Conservation (phyloP, 2,888 invertebrate species). For the Epsilonema sp. region DNA sequence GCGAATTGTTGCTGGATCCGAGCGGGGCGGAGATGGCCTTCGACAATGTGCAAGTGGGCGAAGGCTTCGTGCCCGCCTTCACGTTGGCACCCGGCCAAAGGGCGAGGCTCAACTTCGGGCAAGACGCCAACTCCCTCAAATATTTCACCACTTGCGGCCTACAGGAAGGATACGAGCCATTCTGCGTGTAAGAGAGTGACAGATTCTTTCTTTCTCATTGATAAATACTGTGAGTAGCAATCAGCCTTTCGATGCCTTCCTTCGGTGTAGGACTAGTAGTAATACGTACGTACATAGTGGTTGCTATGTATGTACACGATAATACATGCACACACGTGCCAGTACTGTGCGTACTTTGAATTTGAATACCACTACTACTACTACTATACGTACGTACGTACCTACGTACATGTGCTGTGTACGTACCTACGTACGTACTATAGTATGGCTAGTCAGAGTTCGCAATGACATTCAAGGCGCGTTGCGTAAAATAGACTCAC, state of each 20-base stretch:
- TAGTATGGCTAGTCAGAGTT: too few species aligned
- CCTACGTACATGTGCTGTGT: too few species aligned
- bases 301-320: too few species aligned
- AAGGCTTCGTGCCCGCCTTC: constrained; percentile 30
- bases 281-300: too few species aligned
- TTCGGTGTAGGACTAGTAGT: neutral
- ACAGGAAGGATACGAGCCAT: constrained; percentile 98
- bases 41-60: constrained; percentile 49
- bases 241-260: neutral
- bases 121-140: constrained; percentile 86
- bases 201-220: neutral
- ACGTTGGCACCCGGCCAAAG: constrained; percentile 75
- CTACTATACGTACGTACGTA: too few species aligned
- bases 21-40: constrained; percentile 96
- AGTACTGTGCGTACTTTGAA: too few species aligned
- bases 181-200: constrained; percentile 72
- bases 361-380: too few species aligned
- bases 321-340: too few species aligned
- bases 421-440: too few species aligned
- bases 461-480: too few species aligned
- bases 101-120: constrained; percentile 81
- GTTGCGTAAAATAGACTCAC: too few species aligned
- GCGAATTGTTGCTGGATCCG: constrained; percentile 89
- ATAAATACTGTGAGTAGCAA: neutral
- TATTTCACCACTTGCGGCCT: constrained; percentile 95